phyloP scores from a whole-genome alignment of 2,113 vertebrate species.

The Rhinolophus sinicus region DNA sequence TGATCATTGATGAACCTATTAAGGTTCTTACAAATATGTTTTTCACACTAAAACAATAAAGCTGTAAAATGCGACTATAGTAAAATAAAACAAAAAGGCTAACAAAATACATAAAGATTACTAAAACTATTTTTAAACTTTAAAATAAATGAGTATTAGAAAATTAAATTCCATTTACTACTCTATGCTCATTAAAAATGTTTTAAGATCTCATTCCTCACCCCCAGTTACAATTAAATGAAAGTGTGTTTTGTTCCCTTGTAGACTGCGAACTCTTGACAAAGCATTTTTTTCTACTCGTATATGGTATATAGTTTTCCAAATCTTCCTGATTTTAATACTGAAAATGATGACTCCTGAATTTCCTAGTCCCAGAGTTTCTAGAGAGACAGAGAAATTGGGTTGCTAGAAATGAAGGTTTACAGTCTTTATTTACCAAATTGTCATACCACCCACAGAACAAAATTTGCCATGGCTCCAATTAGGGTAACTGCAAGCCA shows the following conservation, averaged over 20 bases:
- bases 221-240: neutral
- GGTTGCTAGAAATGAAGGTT: neutral
- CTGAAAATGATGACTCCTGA: neutral
- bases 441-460: neutral
- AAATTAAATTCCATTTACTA: slow-evolving; percentile 16
- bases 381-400: neutral
- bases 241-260: slow-evolving; percentile 8
- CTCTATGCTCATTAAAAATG: neutral
- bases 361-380: neutral
- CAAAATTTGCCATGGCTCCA: neutral
- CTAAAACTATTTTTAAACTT: slow-evolving; percentile 5
- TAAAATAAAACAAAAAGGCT: slow-evolving; percentile 8
- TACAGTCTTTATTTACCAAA: slow-evolving; percentile 32
- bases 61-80: neutral
- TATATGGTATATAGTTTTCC: neutral
- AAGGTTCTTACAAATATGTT: neutral
- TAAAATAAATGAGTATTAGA: slow-evolving; percentile 7
- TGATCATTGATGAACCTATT: neutral
- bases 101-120: neutral
- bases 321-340: slow-evolving; percentile 22
- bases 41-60: neutral
- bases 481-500: neutral
- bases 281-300: neutral
- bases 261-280: neutral
- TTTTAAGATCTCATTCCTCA: slow-evolving; percentile 37